phyloP scores from a whole-genome alignment of 2,888 invertebrate species.

The Tenthredo mesomela region DNA sequence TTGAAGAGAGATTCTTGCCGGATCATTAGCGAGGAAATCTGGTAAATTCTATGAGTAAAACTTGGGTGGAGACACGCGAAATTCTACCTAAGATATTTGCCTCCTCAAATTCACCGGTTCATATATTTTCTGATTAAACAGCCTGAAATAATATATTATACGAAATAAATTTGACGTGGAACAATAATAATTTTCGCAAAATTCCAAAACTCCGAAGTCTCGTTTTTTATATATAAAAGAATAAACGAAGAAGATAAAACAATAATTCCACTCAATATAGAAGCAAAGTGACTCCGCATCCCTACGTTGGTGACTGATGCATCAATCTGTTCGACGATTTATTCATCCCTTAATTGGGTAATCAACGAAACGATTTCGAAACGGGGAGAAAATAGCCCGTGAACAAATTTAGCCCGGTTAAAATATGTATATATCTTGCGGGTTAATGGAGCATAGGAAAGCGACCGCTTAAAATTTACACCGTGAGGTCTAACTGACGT shows the following conservation, averaged over 20 bases:
- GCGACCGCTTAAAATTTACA: neutral
- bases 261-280: neutral
- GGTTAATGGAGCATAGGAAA: conserved; percentile 1
- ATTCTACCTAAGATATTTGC: neutral
- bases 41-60: neutral
- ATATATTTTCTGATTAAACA: conserved; percentile 12
- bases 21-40: conserved; percentile 15
- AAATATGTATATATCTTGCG: neutral
- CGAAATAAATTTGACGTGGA: conserved; percentile 14
- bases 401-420: neutral
- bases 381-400: neutral
- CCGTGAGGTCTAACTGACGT: neutral
- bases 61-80: neutral
- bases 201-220: conserved; percentile 10
- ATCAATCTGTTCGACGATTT: neutral
- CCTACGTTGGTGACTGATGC: neutral
- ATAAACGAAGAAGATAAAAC: neutral
- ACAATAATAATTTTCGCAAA: neutral
- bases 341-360: neutral
- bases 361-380: neutral
- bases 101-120: neutral
- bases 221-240: neutral
- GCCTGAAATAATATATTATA: conserved; percentile 19
- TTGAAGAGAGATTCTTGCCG: neutral
- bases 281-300: neutral